Evolutionary conservation across 2,113 vertebrate genomes (phyloP).

Genomic region (Hippotragus niger): DNA sequence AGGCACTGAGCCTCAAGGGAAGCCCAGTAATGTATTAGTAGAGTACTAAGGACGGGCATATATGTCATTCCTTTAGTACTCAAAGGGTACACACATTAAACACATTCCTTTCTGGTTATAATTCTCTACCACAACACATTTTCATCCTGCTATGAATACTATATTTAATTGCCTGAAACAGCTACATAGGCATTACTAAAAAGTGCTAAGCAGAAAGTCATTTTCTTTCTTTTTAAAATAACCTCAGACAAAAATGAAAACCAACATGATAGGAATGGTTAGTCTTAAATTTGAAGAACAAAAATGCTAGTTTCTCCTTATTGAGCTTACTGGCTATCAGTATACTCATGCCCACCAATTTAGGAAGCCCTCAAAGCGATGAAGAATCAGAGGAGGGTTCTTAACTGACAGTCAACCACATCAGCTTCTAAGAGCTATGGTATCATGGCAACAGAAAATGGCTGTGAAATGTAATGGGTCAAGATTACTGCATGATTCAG

Average conservation of each 20-base stretch:
- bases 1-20: background rate
- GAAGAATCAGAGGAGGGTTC: background rate
- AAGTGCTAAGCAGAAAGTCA: background rate
- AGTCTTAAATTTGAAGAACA: background rate
- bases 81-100: background rate
- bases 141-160: background rate
- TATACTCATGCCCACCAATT: background rate
- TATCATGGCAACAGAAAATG: background rate
- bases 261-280: background rate
- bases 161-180: background rate
- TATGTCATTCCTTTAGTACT: background rate
- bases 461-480: background rate
- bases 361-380: background rate
- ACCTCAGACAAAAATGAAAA: constrained; percentile 37
- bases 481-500: background rate
- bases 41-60: background rate
- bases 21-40: background rate
- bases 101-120: background rate
- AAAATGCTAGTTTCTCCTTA: background rate
- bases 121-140: background rate
- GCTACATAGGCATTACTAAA: background rate
- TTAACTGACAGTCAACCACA: background rate
- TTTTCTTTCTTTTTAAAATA: constrained; percentile 15
- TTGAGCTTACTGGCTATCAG: background rate
- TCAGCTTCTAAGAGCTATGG: background rate